phyloP scores from a whole-genome alignment of 2,797 vertebrate species.

The Sebastes vulpes region DNA sequence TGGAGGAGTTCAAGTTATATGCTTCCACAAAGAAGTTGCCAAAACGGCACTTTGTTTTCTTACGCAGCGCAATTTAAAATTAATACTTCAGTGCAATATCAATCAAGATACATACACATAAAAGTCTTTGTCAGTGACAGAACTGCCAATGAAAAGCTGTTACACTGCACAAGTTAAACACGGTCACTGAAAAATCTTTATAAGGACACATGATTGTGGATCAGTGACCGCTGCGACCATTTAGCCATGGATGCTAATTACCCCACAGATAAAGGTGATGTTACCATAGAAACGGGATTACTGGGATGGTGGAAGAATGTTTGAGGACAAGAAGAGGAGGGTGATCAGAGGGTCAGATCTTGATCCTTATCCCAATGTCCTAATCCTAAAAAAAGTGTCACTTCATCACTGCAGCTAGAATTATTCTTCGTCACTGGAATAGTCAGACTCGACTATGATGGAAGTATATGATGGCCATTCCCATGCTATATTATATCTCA shows the following conservation, averaged over 20 bases:
- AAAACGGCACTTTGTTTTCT: not conserved
- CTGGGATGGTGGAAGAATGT: constrained; percentile 14
- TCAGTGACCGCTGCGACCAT: not conserved
- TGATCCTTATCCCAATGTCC: constrained; percentile 12
- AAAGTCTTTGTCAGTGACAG: not conserved
- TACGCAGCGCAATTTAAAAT: not conserved
- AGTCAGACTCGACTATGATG: no score
- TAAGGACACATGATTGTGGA: not conserved
- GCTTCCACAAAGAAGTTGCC: not conserved
- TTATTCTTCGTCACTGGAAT: no score
- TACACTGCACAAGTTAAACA: not conserved
- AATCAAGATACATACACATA: not conserved
- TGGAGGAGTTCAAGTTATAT: not conserved
- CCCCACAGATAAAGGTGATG: not conserved
- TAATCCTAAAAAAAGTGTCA: constrained; percentile 2
- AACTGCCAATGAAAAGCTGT: not conserved
- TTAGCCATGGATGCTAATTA: not conserved
- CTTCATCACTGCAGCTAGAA: not conserved
- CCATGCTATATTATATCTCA: no score
- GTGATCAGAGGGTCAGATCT: not conserved
- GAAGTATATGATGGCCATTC: no score
- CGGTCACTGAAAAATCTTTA: not conserved
- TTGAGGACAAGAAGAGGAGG: not conserved
- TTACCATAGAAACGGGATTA: constrained; percentile 32
- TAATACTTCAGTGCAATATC: not conserved